phyloP scores from a whole-genome alignment of 2,113 vertebrate species.

The Pionites leucogaster region DNA sequence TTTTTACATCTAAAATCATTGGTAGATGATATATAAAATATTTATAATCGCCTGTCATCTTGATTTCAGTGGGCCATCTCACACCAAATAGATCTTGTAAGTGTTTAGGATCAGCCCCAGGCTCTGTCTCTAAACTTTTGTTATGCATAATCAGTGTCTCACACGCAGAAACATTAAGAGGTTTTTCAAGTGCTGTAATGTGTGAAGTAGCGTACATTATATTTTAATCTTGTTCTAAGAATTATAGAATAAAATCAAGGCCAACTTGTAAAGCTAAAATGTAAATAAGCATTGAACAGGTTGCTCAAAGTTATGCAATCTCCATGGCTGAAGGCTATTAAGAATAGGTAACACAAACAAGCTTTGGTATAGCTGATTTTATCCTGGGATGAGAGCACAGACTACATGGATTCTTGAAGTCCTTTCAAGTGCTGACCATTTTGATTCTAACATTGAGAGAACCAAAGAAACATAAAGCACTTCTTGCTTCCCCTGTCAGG shows the following conservation, averaged over 20 bases:
- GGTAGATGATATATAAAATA: slow-evolving; percentile 8
- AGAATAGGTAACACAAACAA: background rate
- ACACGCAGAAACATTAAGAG: background rate
- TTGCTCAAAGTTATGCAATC: background rate
- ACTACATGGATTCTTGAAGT: background rate
- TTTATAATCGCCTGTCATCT: slow-evolving; percentile 25
- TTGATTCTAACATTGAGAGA: background rate
- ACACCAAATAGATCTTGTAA: slow-evolving; percentile 26
- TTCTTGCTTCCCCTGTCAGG: background rate
- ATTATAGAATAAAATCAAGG: background rate
- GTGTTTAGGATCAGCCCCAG: slow-evolving; percentile 31
- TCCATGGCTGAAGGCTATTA: background rate
- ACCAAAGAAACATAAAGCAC: background rate
- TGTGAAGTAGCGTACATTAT: background rate
- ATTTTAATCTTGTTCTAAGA: background rate
- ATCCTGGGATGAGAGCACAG: rapidly evolving
- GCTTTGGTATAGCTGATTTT: background rate
- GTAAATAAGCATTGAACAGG: background rate
- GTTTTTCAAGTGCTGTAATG: background rate
- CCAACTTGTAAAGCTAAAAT: background rate
- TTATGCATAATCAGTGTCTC: slow-evolving; percentile 4
- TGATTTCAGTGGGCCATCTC: slow-evolving; percentile 16
- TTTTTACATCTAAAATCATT: background rate
- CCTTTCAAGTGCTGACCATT: background rate
- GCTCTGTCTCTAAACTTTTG: slow-evolving; percentile 24